Evolutionary conservation across 2,113 vertebrate species (phyloP), one percentile per base, ranked within the genome.

Genomic region (Bufo bufo): DNA sequence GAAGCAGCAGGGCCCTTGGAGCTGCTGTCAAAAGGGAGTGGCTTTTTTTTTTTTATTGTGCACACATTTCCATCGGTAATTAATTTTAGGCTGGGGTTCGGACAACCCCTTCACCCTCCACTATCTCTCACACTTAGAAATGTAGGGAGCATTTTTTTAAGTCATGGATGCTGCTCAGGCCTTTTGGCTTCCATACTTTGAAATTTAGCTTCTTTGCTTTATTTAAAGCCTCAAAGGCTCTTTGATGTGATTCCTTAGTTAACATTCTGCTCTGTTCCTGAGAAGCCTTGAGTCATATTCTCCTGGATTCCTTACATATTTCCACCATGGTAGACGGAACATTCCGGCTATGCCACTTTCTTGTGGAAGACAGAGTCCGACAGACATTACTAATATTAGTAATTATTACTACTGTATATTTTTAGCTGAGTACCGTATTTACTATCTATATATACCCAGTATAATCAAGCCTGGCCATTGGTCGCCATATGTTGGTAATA

Each of bases 161-260:
- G 11, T 45, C 69, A 72, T 45, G 1, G 43, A 45, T 72, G 43
- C 14, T 1, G 13, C 69, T 72, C 33, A 9, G 9, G 16, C 20
- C 50, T 78, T 81, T 49, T 82, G 80, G 43, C 43, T 82, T 47
- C 19, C 33, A 19, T 82, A 82, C 59, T 65, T 49, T 65, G 59
- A 43, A 82, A 63, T 65, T 65, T 82, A 49, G 19, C 58, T 82
- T 82, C 59, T 82, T 63, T 8, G 2, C 80, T 82, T 82, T 65
- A 65, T 82, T 82, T 65, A 65, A 43, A 49, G 4, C 80, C 80
- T 82, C 80, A 82, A 82, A 65, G 80, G 59, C 43, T 65, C 59
- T 82, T 82, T 82, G 59, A 82, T 82, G 17, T 45, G 4, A 63
- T 82, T 43, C 16, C 79, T 82, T 49, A 63, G 65, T 82, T 65